Conservation (phyloP, 2,113 vertebrate species). For the Myxocyprinus asiaticus region DNA sequence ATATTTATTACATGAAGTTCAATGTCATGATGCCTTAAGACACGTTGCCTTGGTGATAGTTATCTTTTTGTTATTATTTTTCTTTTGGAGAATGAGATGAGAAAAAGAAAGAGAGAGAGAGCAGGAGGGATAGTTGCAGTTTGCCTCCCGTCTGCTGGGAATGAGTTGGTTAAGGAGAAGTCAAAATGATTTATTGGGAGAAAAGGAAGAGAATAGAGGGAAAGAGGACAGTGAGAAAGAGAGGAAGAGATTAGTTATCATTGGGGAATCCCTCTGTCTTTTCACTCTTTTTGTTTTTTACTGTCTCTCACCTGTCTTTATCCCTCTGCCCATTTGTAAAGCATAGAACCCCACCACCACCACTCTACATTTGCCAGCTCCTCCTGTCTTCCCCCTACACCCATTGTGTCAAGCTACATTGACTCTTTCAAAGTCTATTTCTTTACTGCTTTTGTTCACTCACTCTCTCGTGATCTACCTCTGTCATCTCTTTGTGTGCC, state of each 20-base stretch:
- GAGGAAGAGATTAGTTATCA: slow-evolving; percentile 71
- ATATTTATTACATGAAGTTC: slow-evolving; percentile 40
- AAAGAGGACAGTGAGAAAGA: slow-evolving; percentile 66
- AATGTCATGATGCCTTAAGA: slow-evolving; percentile 51
- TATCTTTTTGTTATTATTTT: slow-evolving; percentile 27
- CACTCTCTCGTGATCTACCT: slow-evolving; percentile 58
- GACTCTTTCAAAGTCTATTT: slow-evolving; percentile 55
- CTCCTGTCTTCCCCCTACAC: slow-evolving; percentile 44
- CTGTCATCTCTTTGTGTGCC: slow-evolving; percentile 54
- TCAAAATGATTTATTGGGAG: slow-evolving; percentile 82
- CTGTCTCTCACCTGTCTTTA: slow-evolving; percentile 47
- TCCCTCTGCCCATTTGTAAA: slow-evolving; percentile 40
- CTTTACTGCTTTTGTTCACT: slow-evolving; percentile 43
- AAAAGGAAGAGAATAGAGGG: slow-evolving; percentile 72
- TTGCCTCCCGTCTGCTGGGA: slow-evolving; percentile 78
- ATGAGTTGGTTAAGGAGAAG: slow-evolving; percentile 81
- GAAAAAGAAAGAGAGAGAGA: slow-evolving; percentile 51
- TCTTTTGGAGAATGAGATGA: neutral
- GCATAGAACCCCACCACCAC: slow-evolving; percentile 44
- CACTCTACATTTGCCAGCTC: slow-evolving; percentile 32
- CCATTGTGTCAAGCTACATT: slow-evolving; percentile 53
- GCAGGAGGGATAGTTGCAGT: slow-evolving; percentile 72
- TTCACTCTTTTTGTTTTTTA: slow-evolving; percentile 54
- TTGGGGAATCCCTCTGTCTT: slow-evolving; percentile 76
- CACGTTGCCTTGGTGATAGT: slow-evolving; percentile 53